Evolutionary conservation across 2,888 invertebrate species (phyloP), one percentile per base, ranked within the genome.

Genomic region (Strigamia maritima): DNA sequence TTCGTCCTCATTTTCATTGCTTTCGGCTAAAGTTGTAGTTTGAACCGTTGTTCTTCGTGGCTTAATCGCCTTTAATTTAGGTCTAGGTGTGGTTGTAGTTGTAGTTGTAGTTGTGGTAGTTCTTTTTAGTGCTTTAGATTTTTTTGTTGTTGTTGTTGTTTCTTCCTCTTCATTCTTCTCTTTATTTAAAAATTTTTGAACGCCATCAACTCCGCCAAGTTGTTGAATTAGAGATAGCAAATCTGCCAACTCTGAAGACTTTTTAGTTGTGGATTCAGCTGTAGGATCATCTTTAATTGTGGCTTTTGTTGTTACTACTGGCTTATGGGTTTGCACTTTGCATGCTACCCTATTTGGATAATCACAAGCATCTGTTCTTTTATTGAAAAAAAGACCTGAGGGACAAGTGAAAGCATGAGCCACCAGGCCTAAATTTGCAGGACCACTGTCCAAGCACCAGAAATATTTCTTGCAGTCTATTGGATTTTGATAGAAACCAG

Each of bases 391-490:
- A 12, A 96, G 87, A 92, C 92, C 92, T 79, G 95, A 94, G 4
- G 96, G 96, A 84, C 96, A 96, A 0, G 95, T 96, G 85, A 96
- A 96, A 84, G 93, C 93, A 87, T 96, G 94, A 0, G 94, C 95
- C 4, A 96, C 93, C 76, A 96, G 92, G 81, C 95, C 96, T 22
- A 94, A 89, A 84, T 94, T 93, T 0, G 95, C 93, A 8, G 84
- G 84, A 12, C 84, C 84, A 0, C 95, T 93, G 85, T 94, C 94
- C 81, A 96, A 87, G 85, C 96, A 96, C 95, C 96, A 96, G 87
- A 94, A 96, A 85, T 96, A 96, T 85, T 95, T 95, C 86, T 95
- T 94, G 86, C 96, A 96, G 86, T 96, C 95, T 60, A 93, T 90
- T 0, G 95, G 95, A 87, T 96, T 95, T 19, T 92, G 91, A 87